These are phyloP conservation scores for Decapterus maruadsi DNA, from an alignment of 2,797 vertebrate genomes.

Conservation along the genomic window DNA sequence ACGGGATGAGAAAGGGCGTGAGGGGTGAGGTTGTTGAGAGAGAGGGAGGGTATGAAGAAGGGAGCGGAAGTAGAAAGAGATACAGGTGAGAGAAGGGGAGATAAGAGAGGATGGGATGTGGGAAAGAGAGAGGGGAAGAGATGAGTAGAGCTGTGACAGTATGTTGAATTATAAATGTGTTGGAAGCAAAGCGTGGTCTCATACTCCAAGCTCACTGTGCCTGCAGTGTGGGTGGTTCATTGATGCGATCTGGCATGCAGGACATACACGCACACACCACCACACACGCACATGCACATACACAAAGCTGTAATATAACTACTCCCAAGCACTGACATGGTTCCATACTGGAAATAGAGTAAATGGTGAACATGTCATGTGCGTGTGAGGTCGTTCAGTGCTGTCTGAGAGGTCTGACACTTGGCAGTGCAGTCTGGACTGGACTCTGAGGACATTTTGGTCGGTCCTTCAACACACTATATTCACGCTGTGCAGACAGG, in stretches of 20 bases:
- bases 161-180: conserved; percentile 81
- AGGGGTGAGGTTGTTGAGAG: conserved; percentile 29
- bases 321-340: conserved; percentile 34
- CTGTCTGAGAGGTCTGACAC: not conserved
- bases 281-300: conserved; percentile 3
- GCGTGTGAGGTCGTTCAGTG: conserved; percentile 1
- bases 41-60: conserved; percentile 23
- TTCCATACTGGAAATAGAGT: conserved; percentile 17
- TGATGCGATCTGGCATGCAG: conserved; percentile 71
- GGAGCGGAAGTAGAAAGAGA: conserved; percentile 30
- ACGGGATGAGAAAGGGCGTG: conserved; percentile 7
- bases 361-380: conserved; percentile 27
- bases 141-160: conserved; percentile 65
- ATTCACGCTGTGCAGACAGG: too few relatives aligned
- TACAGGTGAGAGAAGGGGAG: conserved; percentile 55
- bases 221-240: conserved; percentile 75
- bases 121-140: conserved; percentile 31
- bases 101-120: conserved; percentile 36
- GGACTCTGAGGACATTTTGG: not conserved
- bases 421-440: not conserved
- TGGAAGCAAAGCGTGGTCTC: conserved; percentile 69
- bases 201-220: conserved; percentile 55
- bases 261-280: conserved; percentile 22
- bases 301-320: conserved; percentile 47
- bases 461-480: not conserved